These are phyloP conservation scores for Scarus forsteni DNA, from an alignment of 2,797 vertebrate genomes.

Conservation along the genomic window DNA sequence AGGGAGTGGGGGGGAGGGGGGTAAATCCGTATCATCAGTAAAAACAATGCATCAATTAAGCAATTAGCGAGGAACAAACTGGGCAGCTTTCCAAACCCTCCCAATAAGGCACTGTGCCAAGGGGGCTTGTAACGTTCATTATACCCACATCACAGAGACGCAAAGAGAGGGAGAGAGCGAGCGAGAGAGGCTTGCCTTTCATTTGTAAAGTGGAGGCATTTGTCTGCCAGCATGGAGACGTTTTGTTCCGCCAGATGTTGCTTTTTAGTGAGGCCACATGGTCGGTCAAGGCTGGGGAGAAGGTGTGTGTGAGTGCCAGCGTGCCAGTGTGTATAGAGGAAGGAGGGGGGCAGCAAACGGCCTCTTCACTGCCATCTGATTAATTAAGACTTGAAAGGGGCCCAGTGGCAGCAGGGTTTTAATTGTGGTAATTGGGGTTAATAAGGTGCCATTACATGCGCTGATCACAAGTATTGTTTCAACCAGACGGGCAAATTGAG, in stretches of 20 bases:
- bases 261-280: slow-evolving; percentile 84
- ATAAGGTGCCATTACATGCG: slow-evolving; percentile 87
- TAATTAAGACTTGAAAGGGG: slow-evolving; percentile 88
- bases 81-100: slow-evolving; percentile 88
- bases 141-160: slow-evolving; percentile 85
- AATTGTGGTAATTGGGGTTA: slow-evolving; percentile 90
- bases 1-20: slow-evolving; percentile 53
- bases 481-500: slow-evolving; percentile 86
- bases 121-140: slow-evolving; percentile 88
- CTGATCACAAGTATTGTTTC: slow-evolving; percentile 90
- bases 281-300: slow-evolving; percentile 82
- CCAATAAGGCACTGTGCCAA: slow-evolving; percentile 88
- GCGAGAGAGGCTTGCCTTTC: slow-evolving; percentile 78
- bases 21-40: slow-evolving; percentile 85
- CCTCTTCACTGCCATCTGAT: slow-evolving; percentile 86
- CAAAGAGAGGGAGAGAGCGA: slow-evolving; percentile 47
- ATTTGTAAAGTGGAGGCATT: slow-evolving; percentile 85
- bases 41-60: slow-evolving; percentile 91
- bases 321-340: slow-evolving; percentile 23
- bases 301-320: slow-evolving; percentile 67
- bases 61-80: slow-evolving; percentile 89
- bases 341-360: slow-evolving; percentile 54
- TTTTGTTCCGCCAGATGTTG: slow-evolving; percentile 87
- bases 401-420: slow-evolving; percentile 87
- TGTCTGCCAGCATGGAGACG: slow-evolving; percentile 83